These are phyloP conservation scores for Collichthys lucidus DNA, from an alignment of 2,113 vertebrate species.

Conservation along the genomic window DNA sequence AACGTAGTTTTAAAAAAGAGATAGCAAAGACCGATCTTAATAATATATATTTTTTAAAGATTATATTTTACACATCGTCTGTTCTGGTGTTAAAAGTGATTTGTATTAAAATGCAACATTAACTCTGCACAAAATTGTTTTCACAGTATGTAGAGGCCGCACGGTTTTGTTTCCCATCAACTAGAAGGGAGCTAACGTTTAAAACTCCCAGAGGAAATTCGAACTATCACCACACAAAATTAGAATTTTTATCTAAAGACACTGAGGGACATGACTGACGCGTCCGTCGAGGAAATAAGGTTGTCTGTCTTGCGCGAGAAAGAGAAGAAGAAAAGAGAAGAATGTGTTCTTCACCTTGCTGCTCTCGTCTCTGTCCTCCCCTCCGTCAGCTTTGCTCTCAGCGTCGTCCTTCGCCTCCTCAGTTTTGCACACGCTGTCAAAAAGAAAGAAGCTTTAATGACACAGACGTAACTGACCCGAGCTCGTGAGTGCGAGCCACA, in stretches of 20 bases:
- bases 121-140: neutral
- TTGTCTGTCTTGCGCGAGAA: neutral
- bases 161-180: neutral
- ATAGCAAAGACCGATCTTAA: neutral
- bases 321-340: neutral
- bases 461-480: neutral
- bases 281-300: neutral
- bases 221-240: neutral
- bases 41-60: neutral
- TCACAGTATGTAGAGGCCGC: neutral
- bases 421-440: conserved; percentile 71
- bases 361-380: conserved; percentile 72
- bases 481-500: neutral
- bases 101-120: conserved; percentile 9
- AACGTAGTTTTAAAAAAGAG: neutral
- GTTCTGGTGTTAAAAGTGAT: neutral
- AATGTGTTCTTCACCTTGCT: conserved; percentile 66
- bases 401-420: conserved; percentile 76
- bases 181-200: neutral
- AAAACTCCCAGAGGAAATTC: neutral
- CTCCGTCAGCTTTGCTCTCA: conserved; percentile 72
- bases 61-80: neutral
- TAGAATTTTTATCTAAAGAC: neutral
- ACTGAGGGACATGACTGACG: neutral
- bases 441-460: conserved; percentile 9